Evolutionary conservation across 2,888 invertebrate species (phyloP), one percentile per base, ranked within the genome.

Genomic region (Himalopsyche kuldschensis): DNA sequence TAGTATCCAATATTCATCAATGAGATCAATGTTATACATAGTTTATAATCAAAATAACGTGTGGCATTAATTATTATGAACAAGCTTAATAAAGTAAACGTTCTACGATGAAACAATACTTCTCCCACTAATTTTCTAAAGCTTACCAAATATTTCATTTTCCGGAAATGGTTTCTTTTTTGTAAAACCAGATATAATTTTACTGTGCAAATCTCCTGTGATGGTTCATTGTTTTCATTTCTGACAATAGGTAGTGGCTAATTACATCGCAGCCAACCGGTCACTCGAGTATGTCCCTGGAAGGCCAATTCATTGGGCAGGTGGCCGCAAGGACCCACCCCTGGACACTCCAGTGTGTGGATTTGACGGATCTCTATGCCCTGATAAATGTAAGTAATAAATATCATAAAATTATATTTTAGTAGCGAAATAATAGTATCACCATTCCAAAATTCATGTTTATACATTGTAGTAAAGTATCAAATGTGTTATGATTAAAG

Each of bases 331-430:
- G 0, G 93, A 94, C 0, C 97, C 97, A 0, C 97, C 97, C 0
- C 94, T 94, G 0, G 99, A 99, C 90, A 96, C 95, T 2, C 99
- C 99, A 0, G 92, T 92, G 84, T 99, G 99, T 89, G 99, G 99
- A 48, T 99, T 96, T 89, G 98, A 99, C 89, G 95, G 95, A 75
- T 95, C 97, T 0, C 92, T 96, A 83, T 99, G 99, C 89, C 97
- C 97, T 4, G 95, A 96, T 90, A 95, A 94, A 89, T 95, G 95
- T 95, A 89, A 93, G 94, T 89, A 83, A 55, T 77, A 69, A 69
- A 69, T 82, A 88, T 11, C 11, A 69, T 41, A 15, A 4, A 11
- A 41, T 41, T 41, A 3, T 15, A 41, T 41, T 41, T 41, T 3
- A 41, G 3, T 41, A 15, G 15, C 4, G 3, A 41, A 4, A 41